phyloP scores from a whole-genome alignment of 2,797 vertebrate genomes.

The Onychomys torridus region DNA sequence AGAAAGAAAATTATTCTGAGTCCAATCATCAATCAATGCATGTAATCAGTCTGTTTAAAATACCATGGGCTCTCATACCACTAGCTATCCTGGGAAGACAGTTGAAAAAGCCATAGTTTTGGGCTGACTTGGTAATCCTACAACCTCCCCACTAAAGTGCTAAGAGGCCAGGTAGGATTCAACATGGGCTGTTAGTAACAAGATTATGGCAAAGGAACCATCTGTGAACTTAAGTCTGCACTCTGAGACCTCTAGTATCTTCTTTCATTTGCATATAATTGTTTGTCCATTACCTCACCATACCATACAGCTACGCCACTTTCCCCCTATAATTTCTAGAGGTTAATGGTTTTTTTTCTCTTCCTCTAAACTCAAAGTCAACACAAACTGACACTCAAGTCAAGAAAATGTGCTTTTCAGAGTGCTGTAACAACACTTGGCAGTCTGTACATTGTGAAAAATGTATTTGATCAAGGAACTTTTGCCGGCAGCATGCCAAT shows the following conservation, averaged over 20 bases:
- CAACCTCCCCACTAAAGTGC: slow-evolving; percentile 68
- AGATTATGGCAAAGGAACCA: slow-evolving; percentile 82
- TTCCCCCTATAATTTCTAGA: slow-evolving; percentile 81
- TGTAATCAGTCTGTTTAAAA: slow-evolving; percentile 86
- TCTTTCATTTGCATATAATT: slow-evolving; percentile 87
- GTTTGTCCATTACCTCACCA: slow-evolving; percentile 83
- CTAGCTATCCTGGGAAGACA: slow-evolving; percentile 75
- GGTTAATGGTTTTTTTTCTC: slow-evolving; percentile 83
- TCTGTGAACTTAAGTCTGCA: slow-evolving; percentile 82
- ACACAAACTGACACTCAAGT: slow-evolving; percentile 84
- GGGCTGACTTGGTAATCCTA: slow-evolving; percentile 75
- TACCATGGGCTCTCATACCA: slow-evolving; percentile 72
- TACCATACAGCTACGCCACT: slow-evolving; percentile 74
- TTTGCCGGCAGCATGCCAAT: slow-evolving; percentile 67
- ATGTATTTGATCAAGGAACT: slow-evolving; percentile 80
- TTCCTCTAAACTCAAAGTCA: slow-evolving; percentile 85
- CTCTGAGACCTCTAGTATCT: slow-evolving; percentile 81
- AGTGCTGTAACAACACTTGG: slow-evolving; percentile 78
- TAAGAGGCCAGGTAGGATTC: slow-evolving; percentile 82
- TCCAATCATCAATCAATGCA: slow-evolving; percentile 89
- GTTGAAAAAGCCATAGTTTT: slow-evolving; percentile 80
- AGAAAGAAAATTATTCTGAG: slow-evolving; percentile 86
- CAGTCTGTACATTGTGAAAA: slow-evolving; percentile 83
- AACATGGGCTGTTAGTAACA: slow-evolving; percentile 81
- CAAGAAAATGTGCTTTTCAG: slow-evolving; percentile 79